Conservation (phyloP, 2,888 invertebrate species). For the Phengaris alcon region DNA sequence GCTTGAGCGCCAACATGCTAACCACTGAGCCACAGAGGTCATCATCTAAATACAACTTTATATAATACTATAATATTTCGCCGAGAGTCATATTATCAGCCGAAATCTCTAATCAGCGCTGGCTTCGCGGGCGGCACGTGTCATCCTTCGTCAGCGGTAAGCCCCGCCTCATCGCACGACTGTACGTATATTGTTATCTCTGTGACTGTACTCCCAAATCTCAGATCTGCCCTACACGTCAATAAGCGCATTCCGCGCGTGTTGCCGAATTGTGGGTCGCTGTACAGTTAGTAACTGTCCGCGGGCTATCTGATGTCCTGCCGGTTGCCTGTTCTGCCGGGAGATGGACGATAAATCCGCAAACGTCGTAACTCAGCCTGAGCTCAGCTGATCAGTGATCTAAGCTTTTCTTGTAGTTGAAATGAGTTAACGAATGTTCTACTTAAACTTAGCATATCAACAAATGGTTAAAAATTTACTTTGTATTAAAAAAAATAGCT, state of each 20-base stretch:
- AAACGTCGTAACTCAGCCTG: no score
- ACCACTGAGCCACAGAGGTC: no score
- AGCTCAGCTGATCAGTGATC: neutral
- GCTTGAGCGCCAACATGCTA: no score
- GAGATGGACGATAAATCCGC: slow-evolving; percentile 2
- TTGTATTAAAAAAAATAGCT: no score
- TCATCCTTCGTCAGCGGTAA: neutral
- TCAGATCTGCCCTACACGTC: neutral
- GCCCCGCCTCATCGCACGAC: neutral
- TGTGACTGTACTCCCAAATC: slow-evolving; percentile 21
- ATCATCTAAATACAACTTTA: no score
- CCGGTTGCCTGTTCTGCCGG: neutral
- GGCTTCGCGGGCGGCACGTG: no score
- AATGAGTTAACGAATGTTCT: no score
- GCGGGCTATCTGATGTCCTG: slow-evolving; percentile 11
- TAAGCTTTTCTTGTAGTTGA: neutral
- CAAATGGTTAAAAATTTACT: no score
- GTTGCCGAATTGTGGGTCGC: slow-evolving; percentile 15
- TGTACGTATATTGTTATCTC: neutral
- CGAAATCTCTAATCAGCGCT: no score
- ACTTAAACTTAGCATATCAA: no score
- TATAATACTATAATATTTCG: no score
- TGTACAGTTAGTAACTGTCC: slow-evolving; percentile 27
- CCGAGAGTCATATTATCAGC: no score
- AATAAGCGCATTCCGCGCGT: slow-evolving; percentile 1